A percentile compares a stretch with the other conserved stretches of the same genome.
These are phyloP conservation scores for Acrocephalus arundinaceus DNA, from an alignment of 2,113 vertebrate genomes.

Conservation along the genomic window DNA sequence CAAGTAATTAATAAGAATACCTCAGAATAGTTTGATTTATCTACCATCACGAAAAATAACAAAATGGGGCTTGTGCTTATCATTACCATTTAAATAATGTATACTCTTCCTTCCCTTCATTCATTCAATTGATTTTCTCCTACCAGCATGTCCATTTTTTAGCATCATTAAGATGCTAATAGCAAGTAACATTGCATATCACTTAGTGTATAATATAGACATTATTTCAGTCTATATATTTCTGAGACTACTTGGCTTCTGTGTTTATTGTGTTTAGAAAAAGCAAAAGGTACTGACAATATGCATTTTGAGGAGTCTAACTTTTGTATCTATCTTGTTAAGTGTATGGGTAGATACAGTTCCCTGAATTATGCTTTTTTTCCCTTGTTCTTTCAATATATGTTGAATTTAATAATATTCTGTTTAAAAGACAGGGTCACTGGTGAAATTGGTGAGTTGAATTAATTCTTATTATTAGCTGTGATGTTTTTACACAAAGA, in stretches of 20 bases:
- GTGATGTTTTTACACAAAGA: neutral
- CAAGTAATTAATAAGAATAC: neutral
- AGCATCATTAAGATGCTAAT: neutral
- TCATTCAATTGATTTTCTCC: neutral
- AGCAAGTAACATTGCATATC: neutral
- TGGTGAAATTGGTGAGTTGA: neutral
- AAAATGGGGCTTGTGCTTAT: neutral
- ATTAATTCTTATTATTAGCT: neutral
- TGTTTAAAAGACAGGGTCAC: neutral
- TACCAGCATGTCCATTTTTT: neutral
- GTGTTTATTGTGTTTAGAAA: neutral
- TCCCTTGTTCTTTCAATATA: neutral
- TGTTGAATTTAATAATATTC: neutral
- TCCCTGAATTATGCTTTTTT: neutral
- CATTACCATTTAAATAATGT: neutral
- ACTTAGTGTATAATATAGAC: neutral
- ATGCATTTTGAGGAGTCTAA: neutral
- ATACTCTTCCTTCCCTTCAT: neutral
- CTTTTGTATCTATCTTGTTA: neutral
- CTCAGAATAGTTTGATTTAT: neutral
- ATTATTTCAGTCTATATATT: neutral
- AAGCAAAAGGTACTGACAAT: neutral
- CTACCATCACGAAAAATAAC: neutral
- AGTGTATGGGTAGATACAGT: neutral
- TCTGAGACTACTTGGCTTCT: neutral